These are phyloP conservation scores for Thryonomys swinderianus DNA, from an alignment of 2,113 vertebrate genomes.

Conservation along the genomic window DNA sequence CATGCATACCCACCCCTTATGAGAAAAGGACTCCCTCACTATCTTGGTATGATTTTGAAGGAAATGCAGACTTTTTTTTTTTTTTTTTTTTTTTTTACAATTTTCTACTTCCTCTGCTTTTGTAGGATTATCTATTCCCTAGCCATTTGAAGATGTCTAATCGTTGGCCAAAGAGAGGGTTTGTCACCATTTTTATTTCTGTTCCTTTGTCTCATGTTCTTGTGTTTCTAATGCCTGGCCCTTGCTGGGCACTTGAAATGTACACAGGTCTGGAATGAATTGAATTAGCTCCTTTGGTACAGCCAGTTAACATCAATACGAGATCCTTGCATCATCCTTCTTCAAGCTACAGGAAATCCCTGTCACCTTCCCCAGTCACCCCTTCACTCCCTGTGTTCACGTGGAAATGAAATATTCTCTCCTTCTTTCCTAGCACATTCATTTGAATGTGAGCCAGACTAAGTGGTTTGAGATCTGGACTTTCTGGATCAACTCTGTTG, in stretches of 20 bases:
- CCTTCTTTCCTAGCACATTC: not conserved
- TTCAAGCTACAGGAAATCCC: not conserved
- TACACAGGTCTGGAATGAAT: not conserved
- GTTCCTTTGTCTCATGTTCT: not conserved
- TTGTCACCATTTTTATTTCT: not conserved
- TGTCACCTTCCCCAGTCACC: not conserved
- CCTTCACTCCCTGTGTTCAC: not conserved
- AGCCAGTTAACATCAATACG: not conserved
- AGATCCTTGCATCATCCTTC: not conserved
- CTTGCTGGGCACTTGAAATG: not conserved
- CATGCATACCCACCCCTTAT: not conserved
- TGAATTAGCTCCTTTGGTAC: not conserved
- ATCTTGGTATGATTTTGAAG: not conserved
- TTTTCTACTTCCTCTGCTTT: not conserved
- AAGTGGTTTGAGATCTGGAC: not conserved
- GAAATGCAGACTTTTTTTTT: not conserved
- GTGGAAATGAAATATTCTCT: not conserved
- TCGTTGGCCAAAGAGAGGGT: not conserved
- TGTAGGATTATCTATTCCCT: not conserved
- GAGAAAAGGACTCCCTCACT: not conserved
- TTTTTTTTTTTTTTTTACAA: not conserved
- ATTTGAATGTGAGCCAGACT: not conserved
- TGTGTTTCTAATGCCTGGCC: not conserved
- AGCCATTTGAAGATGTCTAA: not conserved
- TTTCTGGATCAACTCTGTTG: not conserved